These are phyloP conservation scores for Leptinotarsa undecemlineata DNA, from an alignment of 1,140 invertebrate genomes.

Conservation along the genomic window DNA sequence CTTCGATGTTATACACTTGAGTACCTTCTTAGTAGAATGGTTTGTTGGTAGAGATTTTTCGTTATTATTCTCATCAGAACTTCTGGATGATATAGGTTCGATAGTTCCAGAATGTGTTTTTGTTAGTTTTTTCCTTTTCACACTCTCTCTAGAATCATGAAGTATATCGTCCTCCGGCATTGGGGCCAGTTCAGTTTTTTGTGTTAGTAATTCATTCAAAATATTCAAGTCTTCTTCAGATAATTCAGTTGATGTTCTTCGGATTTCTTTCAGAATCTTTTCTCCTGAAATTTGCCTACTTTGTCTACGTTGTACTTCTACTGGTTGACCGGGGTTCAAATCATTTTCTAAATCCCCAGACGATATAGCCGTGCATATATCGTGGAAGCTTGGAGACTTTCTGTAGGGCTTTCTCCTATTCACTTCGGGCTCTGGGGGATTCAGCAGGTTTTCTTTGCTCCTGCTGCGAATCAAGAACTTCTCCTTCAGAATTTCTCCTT, in stretches of 20 bases:
- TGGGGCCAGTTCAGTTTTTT: constrained; percentile 29
- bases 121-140: constrained; percentile 44
- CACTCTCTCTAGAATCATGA: constrained; percentile 38
- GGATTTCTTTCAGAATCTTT: constrained; percentile 50
- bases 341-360: constrained; percentile 59
- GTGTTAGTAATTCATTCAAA: constrained; percentile 38
- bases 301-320: constrained; percentile 48
- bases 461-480: constrained; percentile 75
- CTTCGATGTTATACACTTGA: background rate
- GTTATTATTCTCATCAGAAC: constrained; percentile 20
- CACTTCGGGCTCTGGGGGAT: constrained; percentile 35
- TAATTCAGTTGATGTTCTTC: constrained; percentile 60
- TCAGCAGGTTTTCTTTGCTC: constrained; percentile 47
- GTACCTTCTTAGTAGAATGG: background rate
- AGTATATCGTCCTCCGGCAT: background rate
- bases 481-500: constrained; percentile 73
- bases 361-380: constrained; percentile 60
- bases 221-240: constrained; percentile 55
- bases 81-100: constrained; percentile 17
- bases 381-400: constrained; percentile 57
- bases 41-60: background rate
- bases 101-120: constrained; percentile 39
- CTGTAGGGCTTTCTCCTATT: constrained; percentile 48
- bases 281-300: constrained; percentile 48
- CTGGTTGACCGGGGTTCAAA: constrained; percentile 58